Conservation (phyloP, 1,140 invertebrate species). For the Hypsibius dujardini region DNA sequence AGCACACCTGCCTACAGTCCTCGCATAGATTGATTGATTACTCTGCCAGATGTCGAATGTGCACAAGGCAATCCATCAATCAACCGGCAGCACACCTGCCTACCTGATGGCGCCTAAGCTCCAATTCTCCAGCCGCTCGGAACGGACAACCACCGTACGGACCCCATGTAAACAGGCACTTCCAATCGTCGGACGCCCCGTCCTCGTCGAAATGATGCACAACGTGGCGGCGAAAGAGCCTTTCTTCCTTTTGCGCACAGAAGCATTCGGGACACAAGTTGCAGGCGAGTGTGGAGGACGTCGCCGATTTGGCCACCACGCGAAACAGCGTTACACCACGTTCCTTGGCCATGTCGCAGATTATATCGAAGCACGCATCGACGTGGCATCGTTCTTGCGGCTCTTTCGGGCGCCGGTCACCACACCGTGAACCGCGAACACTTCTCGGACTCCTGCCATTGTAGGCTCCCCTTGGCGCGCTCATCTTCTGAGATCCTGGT, state of each 20-base stretch:
- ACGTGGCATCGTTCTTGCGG: not conserved
- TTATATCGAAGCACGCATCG: not conserved
- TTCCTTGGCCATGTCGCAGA: constrained; percentile 5
- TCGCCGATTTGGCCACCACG: not conserved
- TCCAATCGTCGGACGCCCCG: not conserved
- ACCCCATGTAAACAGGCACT: not conserved
- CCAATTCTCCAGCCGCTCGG: not conserved
- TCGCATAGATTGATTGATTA: too few species aligned
- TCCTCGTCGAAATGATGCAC: constrained; percentile 4
- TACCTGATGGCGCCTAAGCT: not conserved
- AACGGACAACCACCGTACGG: not conserved
- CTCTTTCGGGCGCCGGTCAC: too few species aligned
- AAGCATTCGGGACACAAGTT: not conserved
- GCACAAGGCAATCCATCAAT: too few species aligned
- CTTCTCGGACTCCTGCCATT: too few species aligned
- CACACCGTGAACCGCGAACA: too few species aligned
- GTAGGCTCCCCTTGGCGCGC: too few species aligned
- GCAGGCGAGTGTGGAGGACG: not conserved
- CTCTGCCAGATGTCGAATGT: too few species aligned
- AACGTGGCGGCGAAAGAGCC: not conserved
- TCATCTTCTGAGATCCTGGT: too few species aligned
- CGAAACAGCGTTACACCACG: not conserved
- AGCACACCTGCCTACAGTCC: too few species aligned
- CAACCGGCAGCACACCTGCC: too few species aligned
- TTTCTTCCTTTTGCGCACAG: not conserved